Conservation (phyloP, 2,113 vertebrate genomes). For the Barnardius zonarius region DNA sequence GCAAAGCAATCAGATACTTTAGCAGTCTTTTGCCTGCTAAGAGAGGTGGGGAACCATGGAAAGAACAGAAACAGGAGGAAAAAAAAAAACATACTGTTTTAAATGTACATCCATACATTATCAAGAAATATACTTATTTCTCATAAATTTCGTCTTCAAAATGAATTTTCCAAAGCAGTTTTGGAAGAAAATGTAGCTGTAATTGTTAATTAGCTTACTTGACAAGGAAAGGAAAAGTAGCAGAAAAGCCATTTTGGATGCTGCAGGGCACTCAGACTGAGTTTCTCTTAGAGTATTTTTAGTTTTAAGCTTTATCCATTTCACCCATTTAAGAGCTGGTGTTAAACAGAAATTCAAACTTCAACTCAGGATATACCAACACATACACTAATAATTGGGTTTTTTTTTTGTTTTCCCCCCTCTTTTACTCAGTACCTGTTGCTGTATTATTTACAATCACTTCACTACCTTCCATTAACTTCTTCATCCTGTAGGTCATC, state of each 20-base stretch:
- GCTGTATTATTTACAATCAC: not conserved
- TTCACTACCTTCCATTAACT: not conserved
- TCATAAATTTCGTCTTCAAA: not conserved
- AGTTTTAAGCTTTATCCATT: not conserved
- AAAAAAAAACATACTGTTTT: not conserved
- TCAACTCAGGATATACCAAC: not conserved
- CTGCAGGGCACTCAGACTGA: not conserved
- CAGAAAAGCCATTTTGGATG: not conserved
- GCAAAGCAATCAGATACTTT: slow-evolving; percentile 24
- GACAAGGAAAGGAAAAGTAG: not conserved
- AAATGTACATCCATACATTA: not conserved
- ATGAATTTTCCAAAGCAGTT: not conserved
- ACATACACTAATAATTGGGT: not conserved
- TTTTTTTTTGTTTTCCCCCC: not conserved
- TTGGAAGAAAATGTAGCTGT: not conserved
- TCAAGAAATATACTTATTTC: not conserved
- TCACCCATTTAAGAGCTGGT: not conserved
- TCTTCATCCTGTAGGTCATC: not conserved
- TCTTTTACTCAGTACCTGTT: not conserved
- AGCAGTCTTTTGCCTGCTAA: not conserved
- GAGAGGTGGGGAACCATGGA: not conserved
- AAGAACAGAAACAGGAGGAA: not conserved
- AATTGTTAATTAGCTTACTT: not conserved
- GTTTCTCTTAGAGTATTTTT: not conserved
- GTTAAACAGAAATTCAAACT: not conserved